Base-by-base conservation (phyloP, 2,797 vertebrate genomes). In the Carduelis carduelis region DNA sequence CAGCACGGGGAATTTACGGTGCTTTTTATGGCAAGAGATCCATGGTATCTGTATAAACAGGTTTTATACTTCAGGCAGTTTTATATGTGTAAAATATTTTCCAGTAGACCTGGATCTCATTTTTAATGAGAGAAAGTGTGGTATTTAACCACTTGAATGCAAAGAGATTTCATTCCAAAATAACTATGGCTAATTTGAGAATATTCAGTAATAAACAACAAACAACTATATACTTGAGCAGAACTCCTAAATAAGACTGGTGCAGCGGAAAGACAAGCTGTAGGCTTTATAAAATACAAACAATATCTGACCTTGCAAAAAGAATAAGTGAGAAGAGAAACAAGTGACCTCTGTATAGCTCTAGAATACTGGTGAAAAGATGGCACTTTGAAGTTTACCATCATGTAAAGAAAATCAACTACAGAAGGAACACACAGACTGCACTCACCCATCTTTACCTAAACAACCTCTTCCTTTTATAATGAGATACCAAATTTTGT, bases 181-280 rank as follows among this genome's bases (percentile, higher is more conserved):
- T 79, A 90, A 82, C 69, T 90, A 93, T 2, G 43, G 86, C 92
- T 96, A 96, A 97, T 93, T 97, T 96, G 77, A 96, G 90, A 75
- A 81, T 53, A 89, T 26, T 69, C 53, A 80, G 21, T 74, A 78
- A 94, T 50, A 95, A 96, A 82, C 30, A 93, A 63, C 35, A 47
- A 86, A 50, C 22, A 77, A 64, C 34, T 34, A 59, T 12, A 70
- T 5, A 85, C 32, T 79, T 52, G 7, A 85, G 49, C 41, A 87
- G 30, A 30, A 55, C 28, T 88, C 66, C 76, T 72, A 87, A 90
- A 37, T n/a, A 59, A 37, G 39, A 41, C 41, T 53, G 16, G 26
- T 2, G 0, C 34, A 70, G 71, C 1, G 6, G 23, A 53, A 85
- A 17, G 41, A 57, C 17, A 89, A 92, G 55, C 24, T 82, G 34